Conservation (phyloP, 1,140 invertebrate genomes). For the Drosophila equinoxialis region DNA sequence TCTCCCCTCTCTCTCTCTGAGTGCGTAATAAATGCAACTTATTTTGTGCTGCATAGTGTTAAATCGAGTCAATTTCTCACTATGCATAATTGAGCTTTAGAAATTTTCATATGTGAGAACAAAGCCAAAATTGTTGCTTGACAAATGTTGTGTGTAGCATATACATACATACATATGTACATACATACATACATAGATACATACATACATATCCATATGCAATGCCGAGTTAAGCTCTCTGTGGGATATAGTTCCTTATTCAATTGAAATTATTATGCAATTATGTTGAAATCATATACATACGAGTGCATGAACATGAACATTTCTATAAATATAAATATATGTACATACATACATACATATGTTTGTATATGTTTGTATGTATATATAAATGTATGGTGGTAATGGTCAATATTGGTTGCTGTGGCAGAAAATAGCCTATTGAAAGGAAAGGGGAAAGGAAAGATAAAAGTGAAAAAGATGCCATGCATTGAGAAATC, state of each 20-base stretch:
- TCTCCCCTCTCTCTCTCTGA: background rate
- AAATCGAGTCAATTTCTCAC: background rate
- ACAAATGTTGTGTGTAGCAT: background rate
- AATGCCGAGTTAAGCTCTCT: slow-evolving; percentile 14
- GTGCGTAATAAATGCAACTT: background rate
- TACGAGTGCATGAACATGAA: background rate
- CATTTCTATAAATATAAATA: background rate
- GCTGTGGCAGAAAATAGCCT: slow-evolving; percentile 14
- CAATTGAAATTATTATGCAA: slow-evolving; percentile 75
- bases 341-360: too few relatives aligned
- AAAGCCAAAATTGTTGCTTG: slow-evolving; percentile 10
- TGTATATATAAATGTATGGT: background rate
- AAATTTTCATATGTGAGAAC: slow-evolving; percentile 9
- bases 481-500: slow-evolving; percentile 39
- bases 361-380: background rate
- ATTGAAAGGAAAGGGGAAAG: background rate
- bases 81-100: slow-evolving; percentile 7
- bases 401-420: background rate
- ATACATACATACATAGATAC: too few relatives aligned
- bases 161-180: too few relatives aligned
- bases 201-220: too few relatives aligned
- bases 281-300: slow-evolving; percentile 35
- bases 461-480: background rate
- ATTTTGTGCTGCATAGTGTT: background rate
- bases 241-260: slow-evolving; percentile 67